Evolutionary conservation across 2,888 invertebrate species (phyloP), one percentile per base, ranked within the genome.

Genomic region (Allolobophora icterica): DNA sequence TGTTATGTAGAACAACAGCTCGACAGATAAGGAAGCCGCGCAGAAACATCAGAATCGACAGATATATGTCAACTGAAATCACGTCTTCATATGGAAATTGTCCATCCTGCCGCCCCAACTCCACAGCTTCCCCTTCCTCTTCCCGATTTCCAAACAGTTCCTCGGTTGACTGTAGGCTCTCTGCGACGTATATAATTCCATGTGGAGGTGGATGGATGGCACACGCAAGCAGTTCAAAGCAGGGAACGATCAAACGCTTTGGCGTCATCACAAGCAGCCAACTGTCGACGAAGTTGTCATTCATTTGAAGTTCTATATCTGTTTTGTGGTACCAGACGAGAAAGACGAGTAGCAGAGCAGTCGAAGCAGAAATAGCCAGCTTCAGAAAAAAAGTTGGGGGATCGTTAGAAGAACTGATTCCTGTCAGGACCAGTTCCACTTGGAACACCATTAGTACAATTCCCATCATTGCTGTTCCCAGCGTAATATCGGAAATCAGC

Each of bases 201-300:
- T 4, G 30, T 33, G 95, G 95, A 21, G 95, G 93, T 4, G 95
- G 95, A 93, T 95, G 95, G 90, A 95, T 93, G 89, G 94, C 93
- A 91, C 94, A 95, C 17, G 95, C 92, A 21, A 94, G 71, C 42
- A 95, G 92, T 96, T 99, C 99, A 95, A 98, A 96, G 92, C 97
- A 96, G 95, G 99, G 89, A 90, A 93, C 93, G 5, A 93, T 89
- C 21, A 95, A 92, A 19, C 94, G 92, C n/a, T 92, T 91, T 4
- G 92, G 90, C 71, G 93, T 94, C 93, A 95, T 92, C 5, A 95
- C 95, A 52, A 95, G 94, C n/a, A 94, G 92, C 94, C 95, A 94
- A 92, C 95, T 95, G 89, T 95, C 95, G 90, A 95, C 94, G 24
- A 94, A 94, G 91, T 95, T 95, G 92, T 95, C 94, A 30, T 95